Evolutionary conservation across 1,140 invertebrate genomes (phyloP), one percentile per base, ranked within the genome.

Genomic region (Lepidurus arcticus): DNA sequence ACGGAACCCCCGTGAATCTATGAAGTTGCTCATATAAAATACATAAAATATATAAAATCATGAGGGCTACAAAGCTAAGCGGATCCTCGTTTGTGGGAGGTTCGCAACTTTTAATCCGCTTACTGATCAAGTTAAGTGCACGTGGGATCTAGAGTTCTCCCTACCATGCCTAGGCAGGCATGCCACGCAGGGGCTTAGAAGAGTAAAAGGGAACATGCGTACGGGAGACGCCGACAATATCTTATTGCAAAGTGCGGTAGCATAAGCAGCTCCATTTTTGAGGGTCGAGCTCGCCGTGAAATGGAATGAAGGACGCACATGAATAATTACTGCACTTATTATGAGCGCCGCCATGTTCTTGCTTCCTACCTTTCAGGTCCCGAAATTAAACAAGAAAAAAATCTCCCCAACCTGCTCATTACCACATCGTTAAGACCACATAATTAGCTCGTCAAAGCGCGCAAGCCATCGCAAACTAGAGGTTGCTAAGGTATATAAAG

Each of bases 111-210:
- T 65, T 65, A 65, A 65, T 65, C 53, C 53, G 53, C 53, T 65
- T 65, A 65, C 53, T 65, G 53, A 65, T 65, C 53, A 65, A 65
- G 53, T 65, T 65, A 65, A 65, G 53, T 65, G 53, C 53, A 65
- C 21, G 53, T 8, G 53, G 53, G 53, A 16, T 13, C 21, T 4
- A 13, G 34, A 13, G 53, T 65, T 65, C 53, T n/a, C 53, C 53
- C 53, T 21, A 13, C 53, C 53, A 21, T 65, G 53, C 53, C 5
- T 65, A 65, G 13, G 53, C 53, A 65, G 13, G 34, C 34, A 34
- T 34, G 34, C 53, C 16, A 21, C 13, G 0, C 53, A 65, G 53
- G 53, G 21, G 53, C 53, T 65, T 65, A 65, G 16, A 16, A 65
- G 21, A 21, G 6, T 7, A n/a, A 65, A 21, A 10, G 21, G 53